Percentiles rank a stretch among this genome's conserved stretches.
Conservation (phyloP, 2,888 invertebrate species). For the Drosophila dives region DNA sequence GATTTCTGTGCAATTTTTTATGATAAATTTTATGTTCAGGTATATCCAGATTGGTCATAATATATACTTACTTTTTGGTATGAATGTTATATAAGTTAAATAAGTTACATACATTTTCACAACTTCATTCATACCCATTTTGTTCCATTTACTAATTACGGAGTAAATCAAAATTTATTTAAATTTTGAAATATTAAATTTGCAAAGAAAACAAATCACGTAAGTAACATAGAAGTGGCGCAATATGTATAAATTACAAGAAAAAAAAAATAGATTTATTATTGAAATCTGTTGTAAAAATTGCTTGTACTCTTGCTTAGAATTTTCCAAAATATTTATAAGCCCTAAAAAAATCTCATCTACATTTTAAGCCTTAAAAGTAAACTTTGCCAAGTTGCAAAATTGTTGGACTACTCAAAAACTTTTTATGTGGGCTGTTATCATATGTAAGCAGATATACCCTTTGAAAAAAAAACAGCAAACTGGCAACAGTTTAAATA, state of each 20-base stretch:
- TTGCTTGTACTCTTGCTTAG: neutral
- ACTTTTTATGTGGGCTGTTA: neutral
- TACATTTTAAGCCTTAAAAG: neutral
- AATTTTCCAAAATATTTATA: neutral
- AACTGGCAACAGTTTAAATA: neutral
- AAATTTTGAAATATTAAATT: neutral
- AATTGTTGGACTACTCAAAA: neutral
- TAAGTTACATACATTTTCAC: neutral
- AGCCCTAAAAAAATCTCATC: fast-evolving
- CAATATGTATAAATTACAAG: neutral
- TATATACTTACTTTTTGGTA: too few relatives aligned
- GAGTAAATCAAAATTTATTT: neutral
- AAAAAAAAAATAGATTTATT: neutral
- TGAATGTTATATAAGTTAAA: too few relatives aligned
- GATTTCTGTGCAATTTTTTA: neutral
- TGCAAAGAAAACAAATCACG: neutral
- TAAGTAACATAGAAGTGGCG: neutral
- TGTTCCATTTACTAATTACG: neutral
- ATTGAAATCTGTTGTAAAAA: neutral
- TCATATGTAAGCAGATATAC: neutral
- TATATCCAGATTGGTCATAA: too few relatives aligned
- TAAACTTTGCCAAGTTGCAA: neutral
- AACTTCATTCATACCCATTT: neutral
- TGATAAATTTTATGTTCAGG: neutral
- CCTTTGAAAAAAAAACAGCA: neutral